phyloP scores from a whole-genome alignment of 2,113 vertebrate genomes.

The Sander lucioperca region DNA sequence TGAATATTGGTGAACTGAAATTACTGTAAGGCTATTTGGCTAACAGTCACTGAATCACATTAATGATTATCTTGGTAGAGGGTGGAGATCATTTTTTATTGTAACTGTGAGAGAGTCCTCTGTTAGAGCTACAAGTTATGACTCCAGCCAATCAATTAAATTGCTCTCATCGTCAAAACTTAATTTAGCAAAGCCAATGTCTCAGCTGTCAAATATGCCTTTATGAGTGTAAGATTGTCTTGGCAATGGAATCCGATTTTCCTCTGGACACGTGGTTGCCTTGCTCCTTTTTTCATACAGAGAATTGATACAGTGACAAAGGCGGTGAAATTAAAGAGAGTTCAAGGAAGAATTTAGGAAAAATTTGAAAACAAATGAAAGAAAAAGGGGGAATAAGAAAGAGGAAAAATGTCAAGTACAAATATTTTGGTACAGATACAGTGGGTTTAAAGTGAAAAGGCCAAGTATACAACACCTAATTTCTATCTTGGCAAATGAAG shows the following conservation, averaged over 20 bases:
- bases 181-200: constrained; percentile 39
- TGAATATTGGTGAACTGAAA: not conserved
- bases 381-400: not conserved
- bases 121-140: constrained; percentile 22
- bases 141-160: constrained; percentile 41
- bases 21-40: constrained; percentile 31
- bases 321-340: not conserved
- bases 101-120: constrained; percentile 18
- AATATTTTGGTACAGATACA: constrained; percentile 10
- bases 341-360: not conserved
- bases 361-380: not conserved
- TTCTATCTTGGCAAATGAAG: not conserved
- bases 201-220: constrained; percentile 31
- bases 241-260: not conserved
- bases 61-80: constrained; percentile 46
- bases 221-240: constrained; percentile 10
- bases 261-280: not conserved
- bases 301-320: not conserved
- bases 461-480: not conserved
- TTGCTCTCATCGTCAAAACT: constrained; percentile 47
- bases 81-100: constrained; percentile 34
- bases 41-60: constrained; percentile 21
- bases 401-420: constrained; percentile 1
- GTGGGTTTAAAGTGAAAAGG: constrained; percentile 3
- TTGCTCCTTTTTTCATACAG: not conserved